Percentiles rank a stretch among this genome's conserved stretches.
phyloP scores from a whole-genome alignment of 1,140 invertebrate genomes.

The Drosophila lowei region DNA sequence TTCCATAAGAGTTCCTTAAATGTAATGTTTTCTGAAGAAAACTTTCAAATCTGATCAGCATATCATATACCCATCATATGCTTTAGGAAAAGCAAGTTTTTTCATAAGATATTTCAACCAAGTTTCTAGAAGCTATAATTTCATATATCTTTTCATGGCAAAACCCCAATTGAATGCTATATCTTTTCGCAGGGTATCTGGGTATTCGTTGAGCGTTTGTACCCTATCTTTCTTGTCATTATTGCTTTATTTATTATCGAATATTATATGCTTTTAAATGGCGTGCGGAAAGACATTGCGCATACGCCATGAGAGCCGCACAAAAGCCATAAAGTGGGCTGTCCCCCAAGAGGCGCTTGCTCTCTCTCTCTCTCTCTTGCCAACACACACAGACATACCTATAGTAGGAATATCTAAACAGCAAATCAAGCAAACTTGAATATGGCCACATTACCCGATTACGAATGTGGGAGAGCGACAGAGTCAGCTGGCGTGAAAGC shows the following conservation, averaged over 20 bases:
- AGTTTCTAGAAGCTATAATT: too few relatives aligned
- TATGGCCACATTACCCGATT: constrained; percentile 77
- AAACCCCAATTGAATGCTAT: too few relatives aligned
- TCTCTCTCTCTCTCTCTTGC: not conserved
- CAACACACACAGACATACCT: constrained; percentile 4
- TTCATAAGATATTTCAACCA: too few relatives aligned
- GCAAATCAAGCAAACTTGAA: constrained; percentile 78
- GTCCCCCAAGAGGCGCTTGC: constrained; percentile 55
- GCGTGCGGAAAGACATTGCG: constrained; percentile 55
- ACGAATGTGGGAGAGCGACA: constrained; percentile 31
- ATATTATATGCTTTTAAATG: constrained; percentile 35
- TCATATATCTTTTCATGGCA: too few relatives aligned
- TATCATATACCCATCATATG: too few relatives aligned
- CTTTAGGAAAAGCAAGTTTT: too few relatives aligned
- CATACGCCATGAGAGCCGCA: constrained; percentile 65
- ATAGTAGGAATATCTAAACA: constrained; percentile 66
- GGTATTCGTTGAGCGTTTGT: too few relatives aligned
- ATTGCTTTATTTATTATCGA: constrained; percentile 33
- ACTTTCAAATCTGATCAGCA: too few relatives aligned
- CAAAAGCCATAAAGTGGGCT: constrained; percentile 58
- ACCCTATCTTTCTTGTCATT: constrained; percentile 2
- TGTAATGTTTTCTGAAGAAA: too few relatives aligned
- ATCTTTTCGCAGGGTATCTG: too few relatives aligned
- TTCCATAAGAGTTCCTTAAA: too few relatives aligned
- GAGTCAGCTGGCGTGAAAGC: constrained; percentile 9